Evolutionary conservation across 2,113 vertebrate species (phyloP), one percentile per base, ranked within the genome.

Genomic region (Stigmatopora nigra): DNA sequence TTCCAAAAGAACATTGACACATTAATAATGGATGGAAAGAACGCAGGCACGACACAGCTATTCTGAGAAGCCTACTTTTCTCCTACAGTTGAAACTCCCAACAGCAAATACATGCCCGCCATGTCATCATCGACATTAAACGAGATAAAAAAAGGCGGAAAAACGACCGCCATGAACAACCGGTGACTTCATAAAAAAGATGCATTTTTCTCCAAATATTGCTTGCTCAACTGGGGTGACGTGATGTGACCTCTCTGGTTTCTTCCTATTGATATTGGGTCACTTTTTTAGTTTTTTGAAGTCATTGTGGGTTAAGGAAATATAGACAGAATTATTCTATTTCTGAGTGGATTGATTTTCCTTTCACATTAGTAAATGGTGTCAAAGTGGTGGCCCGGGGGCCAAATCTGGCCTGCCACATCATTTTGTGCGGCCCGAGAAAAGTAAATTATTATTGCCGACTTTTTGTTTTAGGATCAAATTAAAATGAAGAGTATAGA

Each of bases 11-110:
- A 80, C 73, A 78, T 70, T 73, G 80, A 81, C 63, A 62, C 79
- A 87, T 89, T 78, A 84, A 87, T 83, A 87, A 89, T 87, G 84
- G 77, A 88, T 88, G 64, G 79, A 77, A 44, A 72, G 78, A 75
- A 76, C 86, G 74, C 71, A 69, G 71, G 74, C 61, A 63, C 62
- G 67, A 72, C 77, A 70, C 20, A 31, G 69, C 65, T 76, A 71
- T 80, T 82, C 61, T 69, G 63, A 68, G 73, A 77, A 57, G 68
- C 61, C 67, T 72, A 22, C 41, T 45, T 41, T 41, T 31, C 72
- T 78, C 66, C 73, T 73, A 81, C 68, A 67, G 62, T 70, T 84
- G 71, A 77, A 77, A 82, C 77, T 68, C 73, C 75, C 64, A 77
- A 68, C 63, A 73, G 78, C 83, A 81, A 81, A 83, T 77, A 71